phyloP scores from a whole-genome alignment of 2,797 vertebrate species.

The Chiloscyllium punctatum region DNA sequence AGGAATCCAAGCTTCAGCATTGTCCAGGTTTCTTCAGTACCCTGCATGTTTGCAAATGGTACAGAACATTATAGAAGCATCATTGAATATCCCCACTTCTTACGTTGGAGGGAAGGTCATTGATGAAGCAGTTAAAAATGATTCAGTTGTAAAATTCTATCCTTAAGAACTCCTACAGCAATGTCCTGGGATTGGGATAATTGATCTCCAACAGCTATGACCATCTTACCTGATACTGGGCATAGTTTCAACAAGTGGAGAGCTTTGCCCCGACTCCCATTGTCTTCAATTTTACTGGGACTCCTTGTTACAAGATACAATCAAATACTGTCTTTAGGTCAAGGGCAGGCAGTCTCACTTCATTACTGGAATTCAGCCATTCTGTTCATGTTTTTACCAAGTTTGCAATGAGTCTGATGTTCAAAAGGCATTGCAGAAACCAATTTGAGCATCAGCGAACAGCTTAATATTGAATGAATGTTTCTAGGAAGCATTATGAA shows the following conservation, averaged over 20 bases:
- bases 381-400: background rate
- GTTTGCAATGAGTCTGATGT: background rate
- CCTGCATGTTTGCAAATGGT: background rate
- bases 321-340: background rate
- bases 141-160: background rate
- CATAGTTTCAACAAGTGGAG: background rate
- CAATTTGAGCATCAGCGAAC: too few species aligned
- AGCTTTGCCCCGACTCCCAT: background rate
- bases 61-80: background rate
- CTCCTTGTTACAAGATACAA: background rate
- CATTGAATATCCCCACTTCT: too few species aligned
- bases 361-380: background rate
- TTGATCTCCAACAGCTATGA: background rate
- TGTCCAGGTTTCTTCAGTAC: too few species aligned
- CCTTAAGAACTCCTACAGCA: background rate
- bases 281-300: background rate
- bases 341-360: background rate
- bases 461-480: too few species aligned
- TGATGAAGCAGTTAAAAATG: background rate
- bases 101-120: background rate
- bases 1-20: too few species aligned
- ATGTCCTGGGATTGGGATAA: background rate
- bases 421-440: background rate
- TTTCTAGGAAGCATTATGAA: too few species aligned
- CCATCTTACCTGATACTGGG: background rate